These are phyloP conservation scores for Rhabdomys dilectus DNA, from an alignment of 2,113 vertebrate genomes.

Conservation along the genomic window DNA sequence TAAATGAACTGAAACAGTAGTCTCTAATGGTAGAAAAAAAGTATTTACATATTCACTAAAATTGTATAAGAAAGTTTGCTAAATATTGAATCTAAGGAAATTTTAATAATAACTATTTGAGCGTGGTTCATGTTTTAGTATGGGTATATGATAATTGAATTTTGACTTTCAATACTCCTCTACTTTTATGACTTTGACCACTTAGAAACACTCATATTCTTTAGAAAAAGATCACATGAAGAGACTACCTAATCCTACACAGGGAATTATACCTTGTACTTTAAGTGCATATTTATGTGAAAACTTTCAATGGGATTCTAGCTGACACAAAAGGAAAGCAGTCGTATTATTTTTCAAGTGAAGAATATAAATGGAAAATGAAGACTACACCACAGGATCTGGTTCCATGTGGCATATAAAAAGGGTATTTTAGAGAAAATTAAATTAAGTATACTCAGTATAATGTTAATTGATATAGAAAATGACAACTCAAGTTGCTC, in stretches of 20 bases:
- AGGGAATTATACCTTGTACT: constrained; percentile 57
- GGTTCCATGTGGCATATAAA: constrained; percentile 75
- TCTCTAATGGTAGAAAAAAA: not conserved
- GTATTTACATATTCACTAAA: not conserved
- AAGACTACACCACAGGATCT: constrained; percentile 68
- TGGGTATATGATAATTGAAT: not conserved
- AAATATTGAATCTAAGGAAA: not conserved
- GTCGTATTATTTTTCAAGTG: constrained; percentile 76
- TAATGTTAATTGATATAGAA: constrained; percentile 80
- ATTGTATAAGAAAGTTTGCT: not conserved
- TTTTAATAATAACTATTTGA: not conserved
- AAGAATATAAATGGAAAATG: constrained; percentile 74
- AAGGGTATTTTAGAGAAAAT: constrained; percentile 78
- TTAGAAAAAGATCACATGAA: constrained; percentile 17
- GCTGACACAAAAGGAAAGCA: constrained; percentile 67
- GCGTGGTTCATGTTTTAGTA: not conserved
- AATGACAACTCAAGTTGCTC: constrained; percentile 74
- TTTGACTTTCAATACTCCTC: not conserved
- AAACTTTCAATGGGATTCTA: constrained; percentile 67
- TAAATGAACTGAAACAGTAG: not conserved
- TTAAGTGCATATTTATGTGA: constrained; percentile 68
- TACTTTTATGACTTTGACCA: not conserved
- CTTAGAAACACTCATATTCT: constrained; percentile 21
- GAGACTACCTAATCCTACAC: constrained; percentile 7
- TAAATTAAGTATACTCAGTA: constrained; percentile 80